Evolutionary conservation across 2,113 vertebrate species (phyloP).

Genomic region (Chionodraco myersi): DNA sequence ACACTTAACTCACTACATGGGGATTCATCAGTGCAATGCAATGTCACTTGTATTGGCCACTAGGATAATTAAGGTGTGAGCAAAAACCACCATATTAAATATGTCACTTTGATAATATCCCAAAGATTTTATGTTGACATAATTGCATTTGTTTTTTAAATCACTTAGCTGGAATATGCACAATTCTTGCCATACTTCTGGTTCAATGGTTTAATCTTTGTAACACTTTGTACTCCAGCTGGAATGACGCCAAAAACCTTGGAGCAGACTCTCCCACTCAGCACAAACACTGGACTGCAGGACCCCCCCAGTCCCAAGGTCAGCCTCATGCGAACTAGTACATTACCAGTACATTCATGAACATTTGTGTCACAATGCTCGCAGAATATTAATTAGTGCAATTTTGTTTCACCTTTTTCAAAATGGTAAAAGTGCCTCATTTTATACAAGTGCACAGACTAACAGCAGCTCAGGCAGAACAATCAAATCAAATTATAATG

Average conservation of each 20-base stretch:
- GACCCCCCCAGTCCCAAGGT: slow-evolving; percentile 72
- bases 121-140: slow-evolving; percentile 16
- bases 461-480: background rate
- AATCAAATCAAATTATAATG: background rate
- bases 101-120: slow-evolving; percentile 10
- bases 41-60: slow-evolving; percentile 1
- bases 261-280: slow-evolving; percentile 82
- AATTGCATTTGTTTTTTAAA: slow-evolving; percentile 18
- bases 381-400: background rate
- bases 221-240: slow-evolving; percentile 76
- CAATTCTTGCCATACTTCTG: background rate
- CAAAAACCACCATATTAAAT: background rate
- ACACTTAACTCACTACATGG: background rate
- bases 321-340: slow-evolving; percentile 10
- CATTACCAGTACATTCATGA: background rate
- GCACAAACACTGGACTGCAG: slow-evolving; percentile 78
- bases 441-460: background rate
- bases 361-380: background rate
- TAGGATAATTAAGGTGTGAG: background rate
- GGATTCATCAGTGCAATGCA: background rate
- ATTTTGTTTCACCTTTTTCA: background rate
- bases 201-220: background rate
- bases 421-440: background rate
- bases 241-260: slow-evolving; percentile 88
- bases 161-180: background rate